Evolutionary conservation across 2,888 invertebrate species (phyloP).

Genomic region (Melipona beecheii): DNA sequence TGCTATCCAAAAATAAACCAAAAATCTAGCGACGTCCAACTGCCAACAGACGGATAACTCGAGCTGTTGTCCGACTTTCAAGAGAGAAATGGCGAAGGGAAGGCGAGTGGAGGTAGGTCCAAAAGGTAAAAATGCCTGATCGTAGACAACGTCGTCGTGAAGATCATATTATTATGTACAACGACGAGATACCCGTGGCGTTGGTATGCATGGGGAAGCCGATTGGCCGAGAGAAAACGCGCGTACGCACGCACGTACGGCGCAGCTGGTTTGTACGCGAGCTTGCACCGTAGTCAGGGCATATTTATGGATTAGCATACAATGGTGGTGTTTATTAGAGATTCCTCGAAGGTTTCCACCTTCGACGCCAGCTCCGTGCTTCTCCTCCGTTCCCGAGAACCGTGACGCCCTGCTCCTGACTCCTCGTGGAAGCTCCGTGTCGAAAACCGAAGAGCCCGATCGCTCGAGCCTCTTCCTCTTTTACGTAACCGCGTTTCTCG

Average conservation of each 20-base stretch:
- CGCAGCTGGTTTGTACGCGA: slow-evolving; percentile 72
- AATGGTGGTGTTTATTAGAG: slow-evolving; percentile 79
- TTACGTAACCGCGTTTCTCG: slow-evolving; percentile 15
- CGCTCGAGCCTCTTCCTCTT: not conserved
- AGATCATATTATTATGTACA: slow-evolving; percentile 63
- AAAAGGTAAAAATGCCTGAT: slow-evolving; percentile 19
- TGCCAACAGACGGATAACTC: not conserved
- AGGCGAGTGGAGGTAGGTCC: slow-evolving; percentile 1
- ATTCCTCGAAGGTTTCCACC: slow-evolving; percentile 74
- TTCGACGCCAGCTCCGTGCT: slow-evolving; percentile 65
- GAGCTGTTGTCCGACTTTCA: not conserved
- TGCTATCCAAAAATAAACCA: no score
- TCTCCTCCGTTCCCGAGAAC: slow-evolving; percentile 58
- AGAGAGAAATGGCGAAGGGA: not conserved
- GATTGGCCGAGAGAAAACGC: slow-evolving; percentile 71
- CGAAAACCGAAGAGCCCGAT: slow-evolving; percentile 32
- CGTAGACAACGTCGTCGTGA: slow-evolving; percentile 54
- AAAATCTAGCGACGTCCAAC: not conserved
- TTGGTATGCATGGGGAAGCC: slow-evolving; percentile 64
- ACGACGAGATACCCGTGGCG: slow-evolving; percentile 51
- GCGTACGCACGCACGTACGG: slow-evolving; percentile 67
- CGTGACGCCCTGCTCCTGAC: slow-evolving; percentile 54
- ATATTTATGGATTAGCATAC: slow-evolving; percentile 79
- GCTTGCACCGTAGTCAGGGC: slow-evolving; percentile 69
- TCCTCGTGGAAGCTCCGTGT: slow-evolving; percentile 44